Percentiles rank a stretch among this genome's conserved stretches.
These are phyloP conservation scores for Phasianus colchicus DNA, from an alignment of 2,113 vertebrate genomes.

Conservation along the genomic window DNA sequence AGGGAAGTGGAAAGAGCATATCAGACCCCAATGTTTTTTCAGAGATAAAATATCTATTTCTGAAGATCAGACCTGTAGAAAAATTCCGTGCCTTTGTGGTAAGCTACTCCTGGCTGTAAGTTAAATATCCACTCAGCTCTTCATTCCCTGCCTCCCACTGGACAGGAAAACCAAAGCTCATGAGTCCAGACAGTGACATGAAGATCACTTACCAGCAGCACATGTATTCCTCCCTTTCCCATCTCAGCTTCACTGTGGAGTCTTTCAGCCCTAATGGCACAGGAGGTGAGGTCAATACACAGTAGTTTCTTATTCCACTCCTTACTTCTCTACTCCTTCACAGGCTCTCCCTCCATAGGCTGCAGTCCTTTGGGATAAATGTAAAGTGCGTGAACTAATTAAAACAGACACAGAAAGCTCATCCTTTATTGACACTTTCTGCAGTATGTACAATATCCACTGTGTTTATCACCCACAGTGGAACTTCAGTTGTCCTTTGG, in stretches of 20 bases:
- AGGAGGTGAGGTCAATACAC: background rate
- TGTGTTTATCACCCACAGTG: background rate
- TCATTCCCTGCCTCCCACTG: too few species aligned
- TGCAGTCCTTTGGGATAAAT: background rate
- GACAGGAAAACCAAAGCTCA: background rate
- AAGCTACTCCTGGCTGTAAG: background rate
- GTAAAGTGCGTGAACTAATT: background rate
- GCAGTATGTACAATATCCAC: background rate
- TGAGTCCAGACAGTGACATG: background rate
- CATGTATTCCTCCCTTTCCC: background rate
- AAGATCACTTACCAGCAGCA: background rate
- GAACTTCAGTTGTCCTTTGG: accelerated
- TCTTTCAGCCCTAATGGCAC: background rate
- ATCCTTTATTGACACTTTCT: background rate
- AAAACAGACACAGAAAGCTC: background rate
- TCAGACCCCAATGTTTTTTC: background rate
- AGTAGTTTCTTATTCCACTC: background rate
- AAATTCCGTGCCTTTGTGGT: background rate
- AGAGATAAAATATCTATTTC: background rate
- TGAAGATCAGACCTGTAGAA: background rate
- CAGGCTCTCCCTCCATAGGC: background rate
- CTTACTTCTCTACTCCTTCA: background rate
- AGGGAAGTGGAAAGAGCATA: background rate
- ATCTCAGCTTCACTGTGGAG: background rate
- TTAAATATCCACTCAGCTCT: background rate